Percentiles rank a stretch among this genome's conserved stretches.
These are phyloP conservation scores for Eueremaeus valkanovi DNA, from an alignment of 2,888 invertebrate species.

Conservation along the genomic window DNA sequence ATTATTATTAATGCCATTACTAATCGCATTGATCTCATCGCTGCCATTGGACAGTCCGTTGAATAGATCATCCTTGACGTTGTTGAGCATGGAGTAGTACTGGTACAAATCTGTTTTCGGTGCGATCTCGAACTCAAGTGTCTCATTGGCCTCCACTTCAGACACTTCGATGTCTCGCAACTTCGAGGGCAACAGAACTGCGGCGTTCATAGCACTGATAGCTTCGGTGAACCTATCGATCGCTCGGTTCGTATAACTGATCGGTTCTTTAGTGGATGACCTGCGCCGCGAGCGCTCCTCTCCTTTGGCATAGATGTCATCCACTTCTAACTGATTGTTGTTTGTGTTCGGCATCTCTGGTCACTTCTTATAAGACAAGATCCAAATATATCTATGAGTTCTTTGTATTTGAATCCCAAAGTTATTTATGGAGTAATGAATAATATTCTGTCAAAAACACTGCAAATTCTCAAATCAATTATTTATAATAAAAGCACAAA, in stretches of 20 bases:
- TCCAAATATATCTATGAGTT: not conserved
- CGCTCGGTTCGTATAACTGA: constrained; percentile 30
- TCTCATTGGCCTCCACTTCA: constrained; percentile 26
- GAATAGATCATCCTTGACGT: constrained; percentile 33
- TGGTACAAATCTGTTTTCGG: constrained; percentile 30
- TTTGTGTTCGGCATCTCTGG: constrained; percentile 20
- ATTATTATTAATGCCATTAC: not conserved
- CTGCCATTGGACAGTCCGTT: not conserved
- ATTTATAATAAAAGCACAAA: too few relatives aligned
- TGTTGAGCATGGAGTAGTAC: constrained; percentile 29
- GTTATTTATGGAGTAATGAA: too few relatives aligned
- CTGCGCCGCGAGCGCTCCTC: constrained; percentile 28
- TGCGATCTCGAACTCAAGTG: not conserved
- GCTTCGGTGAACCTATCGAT: constrained; percentile 31
- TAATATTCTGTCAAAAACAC: too few relatives aligned
- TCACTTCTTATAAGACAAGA: not conserved
- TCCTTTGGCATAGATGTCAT: constrained; percentile 36
- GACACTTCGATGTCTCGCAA: constrained; percentile 29
- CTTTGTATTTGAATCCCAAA: too few relatives aligned
- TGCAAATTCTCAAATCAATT: too few relatives aligned
- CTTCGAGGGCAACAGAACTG: constrained; percentile 31
- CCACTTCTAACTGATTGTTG: constrained; percentile 30
- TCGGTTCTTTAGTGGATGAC: constrained; percentile 11
- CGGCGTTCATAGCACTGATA: constrained; percentile 29
- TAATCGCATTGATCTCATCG: not conserved